phyloP scores from a whole-genome alignment of 2,797 vertebrate species.

The Natrix natrix region DNA sequence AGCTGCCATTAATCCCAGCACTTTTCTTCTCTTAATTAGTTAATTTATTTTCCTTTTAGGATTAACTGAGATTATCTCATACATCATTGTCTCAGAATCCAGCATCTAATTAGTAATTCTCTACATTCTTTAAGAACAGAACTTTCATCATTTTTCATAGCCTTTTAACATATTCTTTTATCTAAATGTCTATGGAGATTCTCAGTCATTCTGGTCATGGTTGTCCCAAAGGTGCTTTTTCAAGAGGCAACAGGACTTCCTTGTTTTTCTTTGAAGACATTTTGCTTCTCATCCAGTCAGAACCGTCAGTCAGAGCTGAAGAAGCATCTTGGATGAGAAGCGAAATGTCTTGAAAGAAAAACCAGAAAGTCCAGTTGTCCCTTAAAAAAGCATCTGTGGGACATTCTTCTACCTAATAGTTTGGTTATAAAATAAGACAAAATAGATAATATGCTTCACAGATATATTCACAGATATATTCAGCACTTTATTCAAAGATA shows the following conservation, averaged over 20 bases:
- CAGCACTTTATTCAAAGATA: not conserved
- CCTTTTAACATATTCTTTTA: not conserved
- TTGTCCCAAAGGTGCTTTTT: too few relatives aligned
- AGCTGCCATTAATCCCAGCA: conserved; percentile 6
- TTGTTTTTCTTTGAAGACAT: too few relatives aligned
- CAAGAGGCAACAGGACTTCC: too few relatives aligned
- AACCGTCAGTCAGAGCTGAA: too few relatives aligned
- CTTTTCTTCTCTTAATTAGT: conserved; percentile 26
- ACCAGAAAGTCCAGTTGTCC: not conserved
- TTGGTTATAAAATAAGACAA: not conserved
- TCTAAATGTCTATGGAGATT: too few relatives aligned
- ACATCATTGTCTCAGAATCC: conserved; percentile 7
- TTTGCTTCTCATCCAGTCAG: too few relatives aligned
- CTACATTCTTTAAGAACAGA: conserved; percentile 11
- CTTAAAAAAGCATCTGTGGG: too few relatives aligned
- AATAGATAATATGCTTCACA: not conserved
- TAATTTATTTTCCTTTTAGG: conserved; percentile 24
- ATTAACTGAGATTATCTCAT: conserved; percentile 16
- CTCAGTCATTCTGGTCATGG: too few relatives aligned
- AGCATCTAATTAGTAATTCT: conserved; percentile 26
- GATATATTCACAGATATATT: not conserved
- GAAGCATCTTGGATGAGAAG: too few relatives aligned
- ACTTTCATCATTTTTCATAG: conserved; percentile 4
- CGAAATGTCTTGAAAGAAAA: too few relatives aligned
- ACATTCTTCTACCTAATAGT: not conserved